Base-by-base conservation (phyloP, 1,140 invertebrate genomes). In the Tetragonula clypearis region DNA sequence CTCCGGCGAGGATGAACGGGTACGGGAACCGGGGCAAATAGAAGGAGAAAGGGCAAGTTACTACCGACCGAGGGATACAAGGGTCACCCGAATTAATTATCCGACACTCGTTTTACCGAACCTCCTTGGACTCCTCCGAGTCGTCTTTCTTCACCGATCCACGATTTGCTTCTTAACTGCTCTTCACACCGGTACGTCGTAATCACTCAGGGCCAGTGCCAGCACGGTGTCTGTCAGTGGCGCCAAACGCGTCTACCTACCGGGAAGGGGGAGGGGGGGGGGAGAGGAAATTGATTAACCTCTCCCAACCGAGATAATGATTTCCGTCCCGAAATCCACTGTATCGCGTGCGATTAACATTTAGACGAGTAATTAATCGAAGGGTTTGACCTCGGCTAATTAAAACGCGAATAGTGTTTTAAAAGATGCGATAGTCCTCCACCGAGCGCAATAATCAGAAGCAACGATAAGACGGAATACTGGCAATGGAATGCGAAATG, bases 71-170 rank as follows among this genome's bases (percentile, higher is more conserved):
- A 26, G 73, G 65, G 79, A 87, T 87, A 82, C 88, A 87, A 81
- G 89, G 90, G 87, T 92, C 92, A 92, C 73, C 86, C 91, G 90
- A 92, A 92, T 92, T 92, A 93, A 93, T 92, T 93, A 92, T 91
- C 89, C 88, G 75, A 92, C 91, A 92, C 91, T 92, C 90, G 91
- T 91, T 91, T 86, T 78, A 88, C 75, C 74, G 69, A 86, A 88
- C 81, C 82, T 82, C 66, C 80, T 71, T 71, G 69, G 77, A 69
- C 49, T 82, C 65, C 66, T 49, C 8, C 41, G 6, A 49, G 65
- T 66, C 71, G 75, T 79, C 78, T 58, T 77, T 81, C 81, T 77
- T 86, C 82, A 72, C 71, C 49, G 82, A 71, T 71, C n/a, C 79
- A 55, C 66, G 69, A 90, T 88, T 79, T 66, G 41, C 41, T 66